Conservation (phyloP, 2,113 vertebrate genomes). For the Chlamydotis undulata region DNA sequence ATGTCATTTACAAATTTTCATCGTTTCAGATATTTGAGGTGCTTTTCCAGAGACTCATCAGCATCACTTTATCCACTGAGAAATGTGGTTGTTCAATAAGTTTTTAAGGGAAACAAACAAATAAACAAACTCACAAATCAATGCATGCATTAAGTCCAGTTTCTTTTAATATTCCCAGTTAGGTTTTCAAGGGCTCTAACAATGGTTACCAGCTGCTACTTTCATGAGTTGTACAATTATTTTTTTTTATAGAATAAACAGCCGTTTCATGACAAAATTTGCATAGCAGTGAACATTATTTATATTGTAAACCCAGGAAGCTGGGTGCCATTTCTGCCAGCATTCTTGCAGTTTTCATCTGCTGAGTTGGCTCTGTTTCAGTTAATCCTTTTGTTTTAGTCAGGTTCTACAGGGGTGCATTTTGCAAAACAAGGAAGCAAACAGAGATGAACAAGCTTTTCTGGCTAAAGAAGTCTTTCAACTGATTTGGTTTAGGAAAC, state of each 20-base stretch:
- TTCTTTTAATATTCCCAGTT: neutral
- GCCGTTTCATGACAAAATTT: neutral
- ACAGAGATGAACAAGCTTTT: neutral
- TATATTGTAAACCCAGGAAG: neutral
- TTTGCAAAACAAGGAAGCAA: conserved; percentile 34
- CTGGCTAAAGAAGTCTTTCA: neutral
- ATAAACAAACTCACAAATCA: neutral
- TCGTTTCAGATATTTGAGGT: neutral
- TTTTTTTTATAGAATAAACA: neutral
- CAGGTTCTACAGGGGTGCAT: neutral
- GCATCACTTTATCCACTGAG: neutral
- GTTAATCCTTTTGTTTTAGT: conserved; percentile 19
- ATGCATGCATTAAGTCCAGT: neutral
- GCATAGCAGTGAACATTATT: neutral
- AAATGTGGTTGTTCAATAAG: neutral
- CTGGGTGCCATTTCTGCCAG: neutral
- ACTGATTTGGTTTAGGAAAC: neutral
- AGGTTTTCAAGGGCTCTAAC: neutral
- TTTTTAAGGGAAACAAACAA: neutral
- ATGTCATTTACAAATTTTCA: neutral
- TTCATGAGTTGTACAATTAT: neutral
- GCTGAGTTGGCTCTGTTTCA: neutral
- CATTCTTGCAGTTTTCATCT: conserved; percentile 13
- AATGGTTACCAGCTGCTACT: neutral
- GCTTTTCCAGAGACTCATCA: neutral